Evolutionary conservation across 2,888 invertebrate species (phyloP), one percentile per base, ranked within the genome.

Genomic region (Lithodes maja): DNA sequence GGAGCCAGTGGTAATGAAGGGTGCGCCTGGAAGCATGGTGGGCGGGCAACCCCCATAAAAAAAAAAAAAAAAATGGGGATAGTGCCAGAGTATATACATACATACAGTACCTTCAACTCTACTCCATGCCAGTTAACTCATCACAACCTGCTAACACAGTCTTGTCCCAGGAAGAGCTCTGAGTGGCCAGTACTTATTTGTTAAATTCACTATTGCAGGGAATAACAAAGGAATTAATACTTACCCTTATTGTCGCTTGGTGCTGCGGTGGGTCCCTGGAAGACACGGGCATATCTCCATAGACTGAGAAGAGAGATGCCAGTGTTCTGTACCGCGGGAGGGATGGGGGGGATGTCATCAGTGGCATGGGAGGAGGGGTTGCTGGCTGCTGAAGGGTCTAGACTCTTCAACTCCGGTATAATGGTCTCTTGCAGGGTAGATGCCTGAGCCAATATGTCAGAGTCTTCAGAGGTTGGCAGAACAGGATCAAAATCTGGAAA

Each of bases 231-330:
- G 33, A 33, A 33, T 33, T 33, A 33, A 33, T 33, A 33, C 33
- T 33, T 33, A 33, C 33, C 33, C 33, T 33, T 33, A 33, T 33
- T 33, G 33, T 33, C 33, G 33, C 33, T 33, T 33, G 61, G 61
- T 5, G 61, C 61, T 61, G 61, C 61, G 5, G 1, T 61, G 61
- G 61, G 82, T n/a, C 12, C 53, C 80, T 82, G 82, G 15, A 15
- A 49, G 2, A 54, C 53, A 15, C 68, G n/a, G 15, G 82, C 69
- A 69, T 82, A 50, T 3, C 82, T 68, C 82, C 82, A 82, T 50
- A 82, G 69, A 49, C 50, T 69, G 69, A 82, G 82, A n/a, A 82
- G 82, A 3, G 82, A 82, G n/a, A 69, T 49, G 52, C 82, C 82
- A 1, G 71, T n/a, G 71, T 3, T n/a, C n/a, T 12, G 17, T 17